Evolutionary conservation across 35 echinoderm and acorn worm genomes (phyloP).

Genomic region (Chiridota heheva): DNA sequence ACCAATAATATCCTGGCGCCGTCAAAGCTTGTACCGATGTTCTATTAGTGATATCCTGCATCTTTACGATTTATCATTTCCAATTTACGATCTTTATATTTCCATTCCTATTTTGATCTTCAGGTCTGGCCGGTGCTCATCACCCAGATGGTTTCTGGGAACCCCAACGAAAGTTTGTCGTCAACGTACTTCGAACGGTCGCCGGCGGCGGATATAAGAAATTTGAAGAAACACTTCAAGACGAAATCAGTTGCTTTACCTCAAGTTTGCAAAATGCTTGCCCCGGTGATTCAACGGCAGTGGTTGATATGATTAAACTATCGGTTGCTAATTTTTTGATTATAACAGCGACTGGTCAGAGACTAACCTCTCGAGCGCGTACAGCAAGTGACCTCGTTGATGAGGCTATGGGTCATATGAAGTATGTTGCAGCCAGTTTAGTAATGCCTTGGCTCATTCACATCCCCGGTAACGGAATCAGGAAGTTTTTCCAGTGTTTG

Average conservation of each 20-base stretch:
- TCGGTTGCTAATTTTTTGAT: too few relatives aligned
- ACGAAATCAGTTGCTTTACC: too few relatives aligned
- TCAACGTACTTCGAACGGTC: neutral
- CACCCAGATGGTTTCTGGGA: slow-evolving; percentile 36
- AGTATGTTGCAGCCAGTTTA: slow-evolving; percentile 28
- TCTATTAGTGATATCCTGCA: too few relatives aligned
- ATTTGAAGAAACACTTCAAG: slow-evolving; percentile 21
- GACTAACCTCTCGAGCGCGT: too few relatives aligned
- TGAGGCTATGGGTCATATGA: neutral
- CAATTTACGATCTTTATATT: too few relatives aligned
- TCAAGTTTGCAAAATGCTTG: too few relatives aligned
- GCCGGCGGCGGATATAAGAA: slow-evolving; percentile 7
- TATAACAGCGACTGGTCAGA: too few relatives aligned
- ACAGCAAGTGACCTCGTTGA: neutral
- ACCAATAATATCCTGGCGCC: too few relatives aligned
- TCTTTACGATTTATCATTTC: too few relatives aligned
- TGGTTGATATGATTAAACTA: too few relatives aligned
- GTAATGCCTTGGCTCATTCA: slow-evolving; percentile 4
- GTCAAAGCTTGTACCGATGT: too few relatives aligned
- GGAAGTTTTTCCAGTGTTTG: slow-evolving; percentile 15
- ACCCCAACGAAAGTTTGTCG: slow-evolving; percentile 12
- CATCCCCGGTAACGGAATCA: slow-evolving; percentile 30
- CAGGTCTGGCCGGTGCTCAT: slow-evolving; percentile 34
- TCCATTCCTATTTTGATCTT: neutral
- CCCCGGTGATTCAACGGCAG: too few relatives aligned